Percentiles rank a stretch among this genome's conserved stretches.
phyloP scores from a whole-genome alignment of 2,888 invertebrate genomes.

The Metallyticus violacea region DNA sequence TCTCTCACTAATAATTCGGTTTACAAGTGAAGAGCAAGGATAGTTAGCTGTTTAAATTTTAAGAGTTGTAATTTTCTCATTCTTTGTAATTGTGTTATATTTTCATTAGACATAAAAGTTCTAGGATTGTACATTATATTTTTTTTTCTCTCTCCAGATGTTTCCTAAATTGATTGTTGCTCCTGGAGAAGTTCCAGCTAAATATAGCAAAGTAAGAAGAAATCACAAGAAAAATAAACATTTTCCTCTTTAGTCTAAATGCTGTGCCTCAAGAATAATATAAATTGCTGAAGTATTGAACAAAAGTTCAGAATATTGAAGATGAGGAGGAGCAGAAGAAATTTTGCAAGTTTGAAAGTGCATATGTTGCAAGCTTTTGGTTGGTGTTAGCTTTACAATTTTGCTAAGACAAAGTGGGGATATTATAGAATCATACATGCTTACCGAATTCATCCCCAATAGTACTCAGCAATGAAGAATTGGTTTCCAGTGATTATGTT shows the following conservation, averaged over 20 bases:
- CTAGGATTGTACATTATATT: no score
- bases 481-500: neutral
- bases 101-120: no score
- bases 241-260: slow-evolving; percentile 30
- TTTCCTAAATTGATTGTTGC: slow-evolving; percentile 19
- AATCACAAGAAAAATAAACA: slow-evolving; percentile 17
- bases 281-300: neutral
- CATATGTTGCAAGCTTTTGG: neutral
- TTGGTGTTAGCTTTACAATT: neutral
- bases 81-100: no score
- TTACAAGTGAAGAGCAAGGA: no score
- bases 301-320: neutral
- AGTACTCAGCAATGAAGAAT: neutral
- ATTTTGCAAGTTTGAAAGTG: neutral
- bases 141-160: slow-evolving; percentile 13
- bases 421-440: neutral
- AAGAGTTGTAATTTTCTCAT: no score
- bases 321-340: neutral
- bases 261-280: slow-evolving; percentile 24
- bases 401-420: neutral
- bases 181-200: slow-evolving; percentile 5
- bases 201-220: slow-evolving; percentile 8
- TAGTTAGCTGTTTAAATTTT: no score
- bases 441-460: neutral
- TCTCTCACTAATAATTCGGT: no score